Base-by-base conservation (phyloP, 2,888 invertebrate genomes). In the Agriopis leucophaearia region DNA sequence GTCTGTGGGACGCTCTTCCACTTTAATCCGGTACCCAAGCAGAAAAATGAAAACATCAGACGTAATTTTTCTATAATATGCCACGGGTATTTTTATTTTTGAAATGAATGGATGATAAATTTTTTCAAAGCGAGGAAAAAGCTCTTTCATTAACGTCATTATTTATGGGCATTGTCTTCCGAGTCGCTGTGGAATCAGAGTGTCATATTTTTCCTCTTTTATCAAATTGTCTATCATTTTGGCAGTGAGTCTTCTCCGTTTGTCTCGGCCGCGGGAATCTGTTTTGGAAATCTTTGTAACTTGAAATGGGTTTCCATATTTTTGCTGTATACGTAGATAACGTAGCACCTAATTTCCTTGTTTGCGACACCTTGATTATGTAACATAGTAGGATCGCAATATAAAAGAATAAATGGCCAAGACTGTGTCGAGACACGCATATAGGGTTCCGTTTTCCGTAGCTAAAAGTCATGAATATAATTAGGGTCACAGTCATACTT, bases 1-100 rank as follows among this genome's bases (percentile, higher is more conserved):
- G 83, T 80, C 81, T 78, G 78, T 75, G 78, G 79, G 79, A 79
- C 76, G 81, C 74, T 81, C 81, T 82, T 78, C 79, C 78, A 82
- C 74, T 83, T 80, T 82, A 82, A 86, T 83, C 79, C 78, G 73
- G 74, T 78, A 78, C 74, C 72, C 73, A 78, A 78, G 77, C 75
- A 81, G 78, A 79, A 80, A 79, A 81, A 80, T 78, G 73, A 72
- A 76, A 72, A 74, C 68, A 73, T 76, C 74, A 72, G 55, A 70
- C 69, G 73, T 70, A 60, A 64, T 73, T 70, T 76, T 71, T 75
- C 74, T 70, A 60, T 71, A 65, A 67, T 69, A 73, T 72, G 75
- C 73, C 73, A 73, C 70, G 63, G 64, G 66, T 65, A 66, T 61
- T 64, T 74, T 71, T 66, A 66, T 69, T 72, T 66, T 72, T 65